phyloP scores from a whole-genome alignment of 1,140 invertebrate species.

The Ostrea edulis region DNA sequence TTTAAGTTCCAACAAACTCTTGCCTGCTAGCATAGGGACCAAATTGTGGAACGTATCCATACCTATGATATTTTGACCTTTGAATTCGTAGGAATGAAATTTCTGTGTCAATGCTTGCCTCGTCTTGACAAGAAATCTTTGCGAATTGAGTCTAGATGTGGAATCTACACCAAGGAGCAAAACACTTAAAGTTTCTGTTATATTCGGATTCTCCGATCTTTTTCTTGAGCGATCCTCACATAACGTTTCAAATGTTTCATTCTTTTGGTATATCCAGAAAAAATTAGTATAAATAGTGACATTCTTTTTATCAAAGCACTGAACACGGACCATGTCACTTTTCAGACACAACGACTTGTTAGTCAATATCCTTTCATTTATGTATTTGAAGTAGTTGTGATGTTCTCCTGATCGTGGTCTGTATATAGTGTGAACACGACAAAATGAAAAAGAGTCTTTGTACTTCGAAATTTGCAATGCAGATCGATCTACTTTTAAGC shows the following conservation, averaged over 20 bases:
- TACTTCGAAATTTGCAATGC: background rate
- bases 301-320: slow-evolving; percentile 67
- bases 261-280: slow-evolving; percentile 78
- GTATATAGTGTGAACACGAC: slow-evolving; percentile 21
- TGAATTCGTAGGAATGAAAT: slow-evolving; percentile 72
- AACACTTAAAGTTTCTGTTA: slow-evolving; percentile 79
- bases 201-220: slow-evolving; percentile 42
- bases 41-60: slow-evolving; percentile 79
- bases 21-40: slow-evolving; percentile 75
- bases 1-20: slow-evolving; percentile 75
- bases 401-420: slow-evolving; percentile 51
- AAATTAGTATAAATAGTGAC: slow-evolving; percentile 78
- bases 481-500: background rate
- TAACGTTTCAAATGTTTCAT: slow-evolving; percentile 72
- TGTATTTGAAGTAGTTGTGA: slow-evolving; percentile 58
- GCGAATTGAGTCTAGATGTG: slow-evolving; percentile 91
- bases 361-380: slow-evolving; percentile 48
- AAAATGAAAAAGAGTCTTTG: background rate
- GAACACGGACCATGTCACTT: slow-evolving; percentile 72
- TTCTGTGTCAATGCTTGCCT: slow-evolving; percentile 81
- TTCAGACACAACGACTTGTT: slow-evolving; percentile 47
- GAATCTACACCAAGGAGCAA: slow-evolving; percentile 91
- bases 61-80: slow-evolving; percentile 77
- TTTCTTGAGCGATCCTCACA: slow-evolving; percentile 53
- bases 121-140: slow-evolving; percentile 89